Percentiles rank a stretch among this genome's conserved stretches.
Conservation (phyloP, 2,888 invertebrate genomes). For the Tetragonisca angustula region DNA sequence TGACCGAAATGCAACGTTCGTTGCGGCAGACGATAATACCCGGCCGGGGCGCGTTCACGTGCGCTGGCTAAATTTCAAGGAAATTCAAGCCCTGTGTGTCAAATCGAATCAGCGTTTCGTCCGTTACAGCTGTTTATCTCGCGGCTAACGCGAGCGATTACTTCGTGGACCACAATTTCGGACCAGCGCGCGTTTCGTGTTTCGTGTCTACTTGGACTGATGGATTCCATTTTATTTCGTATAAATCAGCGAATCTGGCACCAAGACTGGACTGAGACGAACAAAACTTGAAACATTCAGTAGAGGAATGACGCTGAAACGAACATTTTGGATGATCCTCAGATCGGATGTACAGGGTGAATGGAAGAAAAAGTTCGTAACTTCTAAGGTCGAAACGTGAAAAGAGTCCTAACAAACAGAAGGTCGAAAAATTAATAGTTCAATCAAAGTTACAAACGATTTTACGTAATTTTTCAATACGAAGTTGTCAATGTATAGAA, state of each 20-base stretch:
- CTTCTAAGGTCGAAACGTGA: too few relatives aligned
- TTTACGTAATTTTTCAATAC: too few relatives aligned
- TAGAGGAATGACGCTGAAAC: neutral
- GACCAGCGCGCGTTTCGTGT: neutral
- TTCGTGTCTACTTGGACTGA: neutral
- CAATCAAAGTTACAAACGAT: too few relatives aligned
- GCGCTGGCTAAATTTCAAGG: constrained; percentile 50
- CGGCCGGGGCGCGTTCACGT: constrained; percentile 35
- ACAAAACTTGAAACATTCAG: neutral
- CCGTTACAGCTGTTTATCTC: constrained; percentile 2
- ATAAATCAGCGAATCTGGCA: neutral
- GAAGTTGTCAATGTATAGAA: too few relatives aligned
- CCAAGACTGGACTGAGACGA: neutral
- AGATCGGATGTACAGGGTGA: too few relatives aligned
- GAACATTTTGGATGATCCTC: too few relatives aligned
- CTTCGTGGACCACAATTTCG: neutral
- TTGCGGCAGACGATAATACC: constrained; percentile 63
- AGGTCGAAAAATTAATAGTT: too few relatives aligned
- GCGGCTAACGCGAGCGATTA: neutral
- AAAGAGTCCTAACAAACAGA: too few relatives aligned
- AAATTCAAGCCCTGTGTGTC: constrained; percentile 38
- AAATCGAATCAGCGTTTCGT: constrained; percentile 47
- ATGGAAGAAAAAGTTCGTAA: too few relatives aligned
- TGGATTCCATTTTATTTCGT: neutral
- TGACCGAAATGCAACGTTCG: constrained; percentile 71